Evolutionary conservation across 35 echinoderm and acorn worm species (phyloP).

Genomic region (Holothuria glaberrima): DNA sequence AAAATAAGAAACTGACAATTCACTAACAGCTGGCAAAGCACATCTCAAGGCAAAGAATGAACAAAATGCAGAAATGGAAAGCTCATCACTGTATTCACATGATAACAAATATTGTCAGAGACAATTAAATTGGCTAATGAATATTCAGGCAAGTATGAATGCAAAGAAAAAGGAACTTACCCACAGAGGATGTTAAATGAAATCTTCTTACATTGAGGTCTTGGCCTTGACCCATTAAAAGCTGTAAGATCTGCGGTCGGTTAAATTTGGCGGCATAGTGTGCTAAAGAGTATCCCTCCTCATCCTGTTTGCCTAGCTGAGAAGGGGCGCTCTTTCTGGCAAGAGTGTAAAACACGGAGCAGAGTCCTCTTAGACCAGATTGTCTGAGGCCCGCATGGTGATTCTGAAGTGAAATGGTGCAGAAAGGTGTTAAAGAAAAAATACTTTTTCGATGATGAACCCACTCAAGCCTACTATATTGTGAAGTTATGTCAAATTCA

Average conservation of each 20-base stretch:
- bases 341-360: slow-evolving; percentile 89
- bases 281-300: slow-evolving; percentile 83
- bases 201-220: slow-evolving; percentile 88
- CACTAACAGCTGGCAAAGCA: background rate
- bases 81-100: background rate
- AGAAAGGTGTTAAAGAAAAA: background rate
- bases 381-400: slow-evolving; percentile 82
- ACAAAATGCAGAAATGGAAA: background rate
- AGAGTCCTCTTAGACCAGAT: slow-evolving; percentile 75
- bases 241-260: slow-evolving; percentile 81
- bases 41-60: background rate
- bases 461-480: too few relatives aligned
- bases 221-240: slow-evolving; percentile 89
- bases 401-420: slow-evolving; percentile 54
- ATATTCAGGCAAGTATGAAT: background rate
- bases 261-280: slow-evolving; percentile 86
- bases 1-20: too few relatives aligned
- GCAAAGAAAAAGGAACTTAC: slow-evolving; percentile 45
- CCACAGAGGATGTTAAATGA: slow-evolving; percentile 76
- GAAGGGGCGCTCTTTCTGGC: slow-evolving; percentile 85
- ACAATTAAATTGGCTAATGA: background rate
- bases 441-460: too few relatives aligned
- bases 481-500: too few relatives aligned
- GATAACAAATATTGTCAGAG: background rate
- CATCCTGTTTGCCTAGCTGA: slow-evolving; percentile 88